Evolutionary conservation across 2,888 invertebrate species (phyloP).

Genomic region (Tipula helvola): DNA sequence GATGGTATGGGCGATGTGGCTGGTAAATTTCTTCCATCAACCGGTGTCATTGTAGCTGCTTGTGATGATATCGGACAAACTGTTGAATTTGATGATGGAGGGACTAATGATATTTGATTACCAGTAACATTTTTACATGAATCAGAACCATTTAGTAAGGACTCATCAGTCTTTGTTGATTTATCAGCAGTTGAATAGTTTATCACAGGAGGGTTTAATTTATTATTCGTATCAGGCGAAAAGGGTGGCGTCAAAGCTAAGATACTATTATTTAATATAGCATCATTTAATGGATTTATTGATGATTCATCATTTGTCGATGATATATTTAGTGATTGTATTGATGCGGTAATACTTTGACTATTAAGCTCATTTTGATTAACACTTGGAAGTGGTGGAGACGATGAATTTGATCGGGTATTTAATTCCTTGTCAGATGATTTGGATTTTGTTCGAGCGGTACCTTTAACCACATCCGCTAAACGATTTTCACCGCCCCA

Average conservation of each 20-base stretch:
- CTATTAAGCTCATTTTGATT: conserved; percentile 24
- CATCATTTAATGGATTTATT: conserved; percentile 21
- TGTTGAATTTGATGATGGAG: conserved; percentile 8
- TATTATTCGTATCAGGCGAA: conserved; percentile 40
- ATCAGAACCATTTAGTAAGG: conserved; percentile 28
- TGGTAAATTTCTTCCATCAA: conserved; percentile 18
- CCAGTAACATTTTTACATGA: conserved; percentile 19
- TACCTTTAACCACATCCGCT: conserved; percentile 69
- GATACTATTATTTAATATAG: conserved; percentile 33
- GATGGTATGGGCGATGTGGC: background rate
- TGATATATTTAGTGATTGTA: background rate
- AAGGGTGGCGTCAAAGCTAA: conserved; percentile 43
- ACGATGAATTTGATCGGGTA: conserved; percentile 12
- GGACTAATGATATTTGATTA: conserved; percentile 12
- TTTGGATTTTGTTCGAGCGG: conserved; percentile 38
- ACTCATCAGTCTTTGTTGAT: conserved; percentile 53
- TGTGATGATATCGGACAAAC: conserved; percentile 37
- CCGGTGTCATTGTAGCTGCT: conserved; percentile 43
- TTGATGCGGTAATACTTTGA: background rate
- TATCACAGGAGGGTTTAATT: conserved; percentile 36
- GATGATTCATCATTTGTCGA: background rate
- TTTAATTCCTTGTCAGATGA: conserved; percentile 22
- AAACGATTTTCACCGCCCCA: conserved; percentile 47
- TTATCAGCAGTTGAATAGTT: conserved; percentile 48
- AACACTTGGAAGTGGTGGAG: conserved; percentile 14